Percentiles rank a stretch among this genome's conserved stretches.
Conservation (phyloP, 2,888 invertebrate species). For the Pimpla rufipes region DNA sequence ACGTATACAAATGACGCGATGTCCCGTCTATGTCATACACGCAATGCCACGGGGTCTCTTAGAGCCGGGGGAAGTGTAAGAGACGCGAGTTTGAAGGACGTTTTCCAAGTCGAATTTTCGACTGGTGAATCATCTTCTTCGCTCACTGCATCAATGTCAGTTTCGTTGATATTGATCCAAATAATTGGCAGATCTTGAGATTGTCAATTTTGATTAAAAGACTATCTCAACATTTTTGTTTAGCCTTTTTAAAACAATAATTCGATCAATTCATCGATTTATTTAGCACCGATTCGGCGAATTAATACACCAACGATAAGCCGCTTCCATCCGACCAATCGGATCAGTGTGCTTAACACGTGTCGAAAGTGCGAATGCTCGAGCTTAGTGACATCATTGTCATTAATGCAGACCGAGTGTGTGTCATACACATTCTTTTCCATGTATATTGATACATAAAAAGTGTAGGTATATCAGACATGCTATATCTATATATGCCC, state of each 20-base stretch:
- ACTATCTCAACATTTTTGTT: neutral
- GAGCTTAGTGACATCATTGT: constrained; percentile 20
- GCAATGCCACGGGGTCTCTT: neutral
- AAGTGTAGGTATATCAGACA: neutral
- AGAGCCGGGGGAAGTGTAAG: neutral
- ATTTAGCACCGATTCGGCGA: neutral
- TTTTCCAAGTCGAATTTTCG: neutral
- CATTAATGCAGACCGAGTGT: neutral
- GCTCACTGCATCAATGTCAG: neutral
- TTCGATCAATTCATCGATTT: neutral
- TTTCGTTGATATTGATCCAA: neutral
- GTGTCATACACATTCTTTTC: neutral
- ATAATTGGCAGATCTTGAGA: neutral
- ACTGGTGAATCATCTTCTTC: neutral
- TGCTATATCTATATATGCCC: neutral
- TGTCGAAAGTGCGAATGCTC: constrained; percentile 9
- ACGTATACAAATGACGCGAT: neutral
- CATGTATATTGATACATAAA: too few species aligned
- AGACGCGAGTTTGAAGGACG: neutral
- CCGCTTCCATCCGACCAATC: neutral
- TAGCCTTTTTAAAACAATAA: neutral
- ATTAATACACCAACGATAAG: neutral
- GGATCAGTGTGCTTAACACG: neutral
- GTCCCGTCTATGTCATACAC: constrained; percentile 3
- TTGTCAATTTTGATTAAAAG: neutral